Conservation (phyloP, 2,888 invertebrate species). For the Seira ritae region DNA sequence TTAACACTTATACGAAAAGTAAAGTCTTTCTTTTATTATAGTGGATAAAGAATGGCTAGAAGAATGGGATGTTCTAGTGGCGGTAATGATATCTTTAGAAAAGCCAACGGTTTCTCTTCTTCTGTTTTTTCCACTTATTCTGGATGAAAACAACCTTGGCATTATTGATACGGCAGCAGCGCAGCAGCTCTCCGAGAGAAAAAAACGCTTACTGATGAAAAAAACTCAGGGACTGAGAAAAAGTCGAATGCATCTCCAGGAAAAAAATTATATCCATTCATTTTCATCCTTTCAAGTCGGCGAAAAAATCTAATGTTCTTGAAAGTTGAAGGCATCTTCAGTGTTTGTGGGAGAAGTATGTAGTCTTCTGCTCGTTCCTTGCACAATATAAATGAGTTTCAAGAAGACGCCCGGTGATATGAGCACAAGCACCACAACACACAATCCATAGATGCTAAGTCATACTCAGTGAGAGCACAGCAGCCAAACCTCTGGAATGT, state of each 20-base stretch:
- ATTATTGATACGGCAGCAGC: conserved; percentile 32
- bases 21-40: too few relatives aligned
- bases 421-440: not conserved
- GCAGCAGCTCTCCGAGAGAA: too few relatives aligned
- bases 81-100: too few relatives aligned
- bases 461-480: not conserved
- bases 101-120: too few relatives aligned
- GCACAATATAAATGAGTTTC: conserved; percentile 4
- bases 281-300: conserved; percentile 25
- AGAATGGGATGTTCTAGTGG: too few relatives aligned
- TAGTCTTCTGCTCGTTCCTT: conserved; percentile 15
- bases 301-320: too few relatives aligned
- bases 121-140: too few relatives aligned
- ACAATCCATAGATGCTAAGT: not conserved
- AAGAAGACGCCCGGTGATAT: conserved; percentile 11
- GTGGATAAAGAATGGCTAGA: too few relatives aligned
- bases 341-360: not conserved
- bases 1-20: too few relatives aligned
- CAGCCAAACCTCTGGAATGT: conserved; percentile 59
- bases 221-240: too few relatives aligned
- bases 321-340: conserved; percentile 16
- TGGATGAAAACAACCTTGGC: conserved; percentile 36
- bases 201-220: too few relatives aligned
- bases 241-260: not conserved
- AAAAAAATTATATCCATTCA: conserved; percentile 41